Percentiles rank a stretch among this genome's conserved stretches.
phyloP scores from a whole-genome alignment of 2,113 vertebrate genomes.

The Casuarius casuarius region DNA sequence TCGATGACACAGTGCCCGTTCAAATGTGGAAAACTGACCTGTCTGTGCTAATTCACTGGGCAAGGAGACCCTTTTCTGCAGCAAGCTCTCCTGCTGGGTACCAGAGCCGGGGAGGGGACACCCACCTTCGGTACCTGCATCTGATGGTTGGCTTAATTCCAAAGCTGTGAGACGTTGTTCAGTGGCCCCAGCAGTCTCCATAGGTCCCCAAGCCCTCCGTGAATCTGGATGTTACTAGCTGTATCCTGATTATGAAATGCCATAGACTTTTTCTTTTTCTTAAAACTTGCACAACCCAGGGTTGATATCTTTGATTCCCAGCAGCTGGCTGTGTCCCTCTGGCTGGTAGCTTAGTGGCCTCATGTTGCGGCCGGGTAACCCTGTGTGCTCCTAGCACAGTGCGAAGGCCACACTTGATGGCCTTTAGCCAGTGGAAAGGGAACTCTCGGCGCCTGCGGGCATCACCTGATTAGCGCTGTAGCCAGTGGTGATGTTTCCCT shows the following conservation, averaged over 20 bases:
- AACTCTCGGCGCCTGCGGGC: rapidly evolving
- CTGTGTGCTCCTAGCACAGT: rapidly evolving
- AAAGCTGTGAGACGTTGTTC: slow-evolving; percentile 30
- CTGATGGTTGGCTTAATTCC: background rate
- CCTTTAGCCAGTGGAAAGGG: background rate
- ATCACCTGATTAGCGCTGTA: background rate
- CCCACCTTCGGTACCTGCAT: background rate
- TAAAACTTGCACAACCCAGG: slow-evolving; percentile 43
- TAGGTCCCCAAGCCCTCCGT: background rate
- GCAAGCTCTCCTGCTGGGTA: background rate
- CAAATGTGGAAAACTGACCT: background rate
- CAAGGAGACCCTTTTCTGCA: background rate
- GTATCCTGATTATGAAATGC: background rate
- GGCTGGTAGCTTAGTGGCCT: background rate
- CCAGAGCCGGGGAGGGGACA: background rate
- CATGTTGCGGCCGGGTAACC: background rate
- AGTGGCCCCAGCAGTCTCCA: background rate
- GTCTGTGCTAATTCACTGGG: background rate
- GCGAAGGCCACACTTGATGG: rapidly evolving
- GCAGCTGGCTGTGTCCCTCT: background rate
- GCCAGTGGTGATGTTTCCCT: background rate
- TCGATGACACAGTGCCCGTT: background rate
- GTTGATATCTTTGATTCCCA: background rate
- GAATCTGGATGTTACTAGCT: background rate
- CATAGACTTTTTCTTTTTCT: background rate